Evolutionary conservation across 1,140 invertebrate genomes (phyloP).

Genomic region (Archegozetes longisetosus): DNA sequence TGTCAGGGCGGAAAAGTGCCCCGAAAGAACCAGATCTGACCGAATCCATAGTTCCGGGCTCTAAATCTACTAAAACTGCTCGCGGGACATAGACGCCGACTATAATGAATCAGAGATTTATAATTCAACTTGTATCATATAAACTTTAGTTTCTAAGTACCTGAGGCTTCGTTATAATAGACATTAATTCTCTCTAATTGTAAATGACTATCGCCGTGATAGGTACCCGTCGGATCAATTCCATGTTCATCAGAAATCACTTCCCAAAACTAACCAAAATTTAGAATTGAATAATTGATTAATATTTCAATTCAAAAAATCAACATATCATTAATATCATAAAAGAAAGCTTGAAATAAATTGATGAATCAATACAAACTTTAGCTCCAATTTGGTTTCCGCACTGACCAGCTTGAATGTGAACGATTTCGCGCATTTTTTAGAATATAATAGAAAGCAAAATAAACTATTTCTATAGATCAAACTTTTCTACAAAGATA

Average conservation of each 20-base stretch:
- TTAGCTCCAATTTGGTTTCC: conserved; percentile 78
- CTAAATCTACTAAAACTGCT: conserved; percentile 68
- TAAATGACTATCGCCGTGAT: conserved; percentile 65
- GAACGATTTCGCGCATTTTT: conserved; percentile 36
- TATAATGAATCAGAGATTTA: conserved; percentile 1
- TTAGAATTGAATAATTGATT: conserved; percentile 16
- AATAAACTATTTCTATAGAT: too few relatives aligned
- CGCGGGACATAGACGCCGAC: conserved; percentile 74
- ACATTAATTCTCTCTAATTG: conserved; percentile 80
- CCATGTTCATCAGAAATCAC: conserved; percentile 81
- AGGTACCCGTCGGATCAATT: conserved; percentile 69
- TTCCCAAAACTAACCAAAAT: conserved; percentile 37
- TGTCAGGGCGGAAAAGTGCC: conserved; percentile 56
- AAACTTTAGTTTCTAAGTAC: too few relatives aligned
- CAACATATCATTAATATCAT: too few relatives aligned
- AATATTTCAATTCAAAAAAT: neutral
- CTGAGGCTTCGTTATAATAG: conserved; percentile 74
- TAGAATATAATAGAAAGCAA: neutral
- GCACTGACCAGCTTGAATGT: conserved; percentile 38
- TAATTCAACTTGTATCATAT: neutral
- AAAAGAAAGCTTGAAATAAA: neutral
- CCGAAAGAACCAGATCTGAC: conserved; percentile 71
- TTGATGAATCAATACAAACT: conserved; percentile 21
- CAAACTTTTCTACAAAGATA: too few relatives aligned
- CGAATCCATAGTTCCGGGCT: conserved; percentile 85